A percentile compares a stretch with the other conserved stretches of the same genome.
Conservation (phyloP, 2,888 invertebrate species). For the Phania funesta region DNA sequence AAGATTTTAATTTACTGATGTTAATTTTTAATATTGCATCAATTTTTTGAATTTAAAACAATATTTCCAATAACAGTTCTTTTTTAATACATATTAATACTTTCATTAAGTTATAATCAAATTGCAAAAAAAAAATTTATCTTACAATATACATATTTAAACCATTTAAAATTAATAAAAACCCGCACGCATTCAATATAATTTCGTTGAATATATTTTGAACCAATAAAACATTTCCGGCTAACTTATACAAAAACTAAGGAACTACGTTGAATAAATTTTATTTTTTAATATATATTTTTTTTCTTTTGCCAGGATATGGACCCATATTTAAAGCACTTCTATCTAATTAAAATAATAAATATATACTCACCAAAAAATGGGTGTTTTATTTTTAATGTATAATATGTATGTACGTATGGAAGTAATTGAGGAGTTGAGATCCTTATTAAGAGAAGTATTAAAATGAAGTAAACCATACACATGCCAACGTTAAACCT, state of each 20-base stretch:
- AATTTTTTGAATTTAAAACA: constrained; percentile 6
- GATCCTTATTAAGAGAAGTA: no score
- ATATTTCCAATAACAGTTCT: neutral
- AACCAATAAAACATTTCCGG: constrained; percentile 50
- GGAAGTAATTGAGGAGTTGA: no score
- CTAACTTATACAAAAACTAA: constrained; percentile 32
- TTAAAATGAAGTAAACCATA: no score
- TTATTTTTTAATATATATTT: neutral
- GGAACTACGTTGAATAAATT: neutral
- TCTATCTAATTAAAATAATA: constrained; percentile 57
- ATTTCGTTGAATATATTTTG: neutral
- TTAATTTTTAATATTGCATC: neutral
- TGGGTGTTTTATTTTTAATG: constrained; percentile 33
- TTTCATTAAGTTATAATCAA: constrained; percentile 5
- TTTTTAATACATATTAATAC: neutral
- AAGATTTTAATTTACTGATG: neutral
- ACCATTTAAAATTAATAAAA: neutral
- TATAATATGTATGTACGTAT: no score
- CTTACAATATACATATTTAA: constrained; percentile 3
- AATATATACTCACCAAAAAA: constrained; percentile 58
- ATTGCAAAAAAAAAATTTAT: neutral
- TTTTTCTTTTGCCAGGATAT: constrained; percentile 7
- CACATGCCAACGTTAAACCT: no score
- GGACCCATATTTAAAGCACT: constrained; percentile 47
- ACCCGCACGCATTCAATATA: neutral